phyloP scores from a whole-genome alignment of 2,113 vertebrate genomes.

The Ammospiza nelsoni region DNA sequence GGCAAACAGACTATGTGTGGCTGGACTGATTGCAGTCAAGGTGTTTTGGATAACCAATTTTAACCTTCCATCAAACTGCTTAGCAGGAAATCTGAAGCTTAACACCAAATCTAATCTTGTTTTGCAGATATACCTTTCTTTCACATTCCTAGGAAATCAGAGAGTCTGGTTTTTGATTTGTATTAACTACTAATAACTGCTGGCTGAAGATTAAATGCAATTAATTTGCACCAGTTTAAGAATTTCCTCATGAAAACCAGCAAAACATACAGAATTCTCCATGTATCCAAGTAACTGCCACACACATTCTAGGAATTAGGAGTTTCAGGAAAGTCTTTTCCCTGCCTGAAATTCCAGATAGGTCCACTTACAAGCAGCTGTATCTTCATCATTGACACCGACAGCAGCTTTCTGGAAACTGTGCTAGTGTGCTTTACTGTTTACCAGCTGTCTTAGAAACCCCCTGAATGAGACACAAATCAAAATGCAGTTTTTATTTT shows the following conservation, averaged over 20 bases:
- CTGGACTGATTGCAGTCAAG: neutral
- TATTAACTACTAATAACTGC: neutral
- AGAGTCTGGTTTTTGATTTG: neutral
- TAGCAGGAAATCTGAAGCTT: neutral
- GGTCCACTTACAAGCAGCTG: rapidly evolving
- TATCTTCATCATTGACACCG: neutral
- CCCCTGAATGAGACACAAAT: neutral
- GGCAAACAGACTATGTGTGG: rapidly evolving
- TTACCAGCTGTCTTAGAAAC: neutral
- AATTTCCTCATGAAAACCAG: neutral
- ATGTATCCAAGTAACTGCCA: neutral
- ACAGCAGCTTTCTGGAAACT: neutral
- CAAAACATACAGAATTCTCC: neutral
- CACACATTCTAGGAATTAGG: neutral
- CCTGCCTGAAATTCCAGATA: neutral
- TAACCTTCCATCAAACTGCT: neutral
- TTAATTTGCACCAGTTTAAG: neutral
- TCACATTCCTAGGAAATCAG: neutral
- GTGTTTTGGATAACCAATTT: neutral
- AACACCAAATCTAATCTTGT: neutral
- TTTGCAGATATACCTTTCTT: neutral
- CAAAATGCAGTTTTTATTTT: neutral
- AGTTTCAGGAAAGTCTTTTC: neutral
- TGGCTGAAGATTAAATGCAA: neutral
- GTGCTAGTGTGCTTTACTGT: neutral